Percentiles rank a stretch among this genome's conserved stretches.
These are phyloP conservation scores for Grallaria varia DNA, from an alignment of 2,113 vertebrate species.

Conservation along the genomic window DNA sequence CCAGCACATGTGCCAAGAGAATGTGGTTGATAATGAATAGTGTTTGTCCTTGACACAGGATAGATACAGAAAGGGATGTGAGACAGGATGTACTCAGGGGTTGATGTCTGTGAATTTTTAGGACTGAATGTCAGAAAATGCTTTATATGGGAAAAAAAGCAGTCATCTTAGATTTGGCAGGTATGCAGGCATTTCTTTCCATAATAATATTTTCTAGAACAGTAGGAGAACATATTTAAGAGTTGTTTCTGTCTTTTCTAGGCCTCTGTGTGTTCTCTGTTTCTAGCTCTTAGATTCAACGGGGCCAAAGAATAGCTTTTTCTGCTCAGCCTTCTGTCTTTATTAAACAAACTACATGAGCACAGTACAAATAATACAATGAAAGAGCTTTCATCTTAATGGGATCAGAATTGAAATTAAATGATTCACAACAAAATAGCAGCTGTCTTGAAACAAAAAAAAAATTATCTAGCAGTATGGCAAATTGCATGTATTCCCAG, in stretches of 20 bases:
- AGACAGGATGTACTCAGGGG: neutral
- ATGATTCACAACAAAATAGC: neutral
- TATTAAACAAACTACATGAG: neutral
- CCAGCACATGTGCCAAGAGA: neutral
- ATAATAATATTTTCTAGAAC: neutral
- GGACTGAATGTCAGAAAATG: neutral
- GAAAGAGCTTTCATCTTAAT: neutral
- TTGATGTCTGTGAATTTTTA: neutral
- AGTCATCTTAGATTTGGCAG: neutral
- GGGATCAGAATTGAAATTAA: neutral
- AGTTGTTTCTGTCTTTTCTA: neutral
- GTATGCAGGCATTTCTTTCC: neutral
- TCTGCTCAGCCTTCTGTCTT: neutral
- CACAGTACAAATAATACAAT: neutral
- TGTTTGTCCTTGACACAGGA: neutral
- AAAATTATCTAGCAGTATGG: accelerated
- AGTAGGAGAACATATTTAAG: neutral
- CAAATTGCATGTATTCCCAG: neutral
- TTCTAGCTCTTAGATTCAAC: neutral
- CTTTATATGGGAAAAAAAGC: neutral
- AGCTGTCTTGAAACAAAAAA: neutral
- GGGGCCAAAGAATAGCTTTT: neutral
- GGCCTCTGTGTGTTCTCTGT: neutral
- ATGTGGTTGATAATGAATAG: neutral
- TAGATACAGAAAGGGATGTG: neutral